Base-by-base conservation (phyloP, 2,797 vertebrate genomes). In the Erethizon dorsatum region DNA sequence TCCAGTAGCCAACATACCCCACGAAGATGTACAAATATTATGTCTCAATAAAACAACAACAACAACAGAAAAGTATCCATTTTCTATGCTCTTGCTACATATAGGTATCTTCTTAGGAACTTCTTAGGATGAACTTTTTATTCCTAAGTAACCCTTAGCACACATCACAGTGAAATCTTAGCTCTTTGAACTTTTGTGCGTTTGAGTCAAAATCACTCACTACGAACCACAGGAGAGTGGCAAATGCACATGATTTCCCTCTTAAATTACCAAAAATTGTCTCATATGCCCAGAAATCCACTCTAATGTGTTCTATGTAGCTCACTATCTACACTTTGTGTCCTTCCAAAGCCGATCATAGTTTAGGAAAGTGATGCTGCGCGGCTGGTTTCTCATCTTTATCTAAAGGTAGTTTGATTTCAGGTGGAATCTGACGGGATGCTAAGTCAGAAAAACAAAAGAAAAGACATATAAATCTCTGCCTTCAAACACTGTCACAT, bases 181-280 rank as follows among this genome's bases (percentile, higher is more conserved):
- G 52, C 45, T 88, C n/a, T 89, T 83, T 94, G 69, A 93, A 82
- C 20, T 94, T 96, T 20, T 20, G 61, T 13, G 54, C 73, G 6
- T 47, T 37, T 24, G 33, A 75, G 52, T 91, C 45, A 96, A 89
- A 96, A 90, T 61, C 79, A 50, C 59, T 59, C 69, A 63, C 41
- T 73, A 91, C n/a, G 89, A 95, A 61, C 2, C 59, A 65, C 37
- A 73, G 4, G 24, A 78, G 33, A 88, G 28, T 37, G 67, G 67
- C 84, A 47, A 50, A 33, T 18, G 20, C 4, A 90, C 37, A 17
- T 2, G 33, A 69, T 56, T 79, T 94, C 33, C 24, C 63, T 85
- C 69, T 57, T 50, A 71, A 47, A 65, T 93, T 47, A 73, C 45
- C 69, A 28, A 47, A 41, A 86, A 54, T 52, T 59, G 69, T 52